phyloP scores from a whole-genome alignment of 37 sponge, comb jelly and placozoan species.

The Eunapius fragilis region DNA sequence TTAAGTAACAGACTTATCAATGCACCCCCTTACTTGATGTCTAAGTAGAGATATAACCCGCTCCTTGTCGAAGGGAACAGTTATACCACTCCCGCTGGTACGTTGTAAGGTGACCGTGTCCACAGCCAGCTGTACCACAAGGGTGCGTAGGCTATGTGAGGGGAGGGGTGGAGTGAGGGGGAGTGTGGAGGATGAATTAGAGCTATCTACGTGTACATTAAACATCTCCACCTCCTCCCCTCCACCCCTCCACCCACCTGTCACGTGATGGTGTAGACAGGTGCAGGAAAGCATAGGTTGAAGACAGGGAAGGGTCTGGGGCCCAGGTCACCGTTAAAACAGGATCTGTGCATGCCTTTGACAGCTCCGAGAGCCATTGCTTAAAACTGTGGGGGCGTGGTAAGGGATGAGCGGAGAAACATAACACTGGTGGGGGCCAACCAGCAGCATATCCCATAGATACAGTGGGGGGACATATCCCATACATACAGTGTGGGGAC shows the following conservation, averaged over 20 bases:
- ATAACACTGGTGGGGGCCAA: too few species aligned
- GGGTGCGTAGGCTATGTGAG: background rate
- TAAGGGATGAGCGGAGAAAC: background rate
- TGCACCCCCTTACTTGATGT: conserved; percentile 32
- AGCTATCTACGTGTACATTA: background rate
- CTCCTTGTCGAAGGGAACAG: conserved; percentile 45
- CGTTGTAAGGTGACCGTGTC: conserved; percentile 26
- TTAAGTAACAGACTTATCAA: background rate
- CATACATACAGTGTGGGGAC: too few species aligned
- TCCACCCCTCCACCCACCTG: too few species aligned
- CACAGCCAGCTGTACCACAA: conserved; percentile 1
- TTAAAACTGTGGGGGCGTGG: too few species aligned
- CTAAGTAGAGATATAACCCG: conserved; percentile 26
- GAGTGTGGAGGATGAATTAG: background rate
- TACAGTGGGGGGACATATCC: too few species aligned
- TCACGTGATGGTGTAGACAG: conserved; percentile 6
- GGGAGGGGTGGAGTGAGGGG: background rate
- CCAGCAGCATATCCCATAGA: too few species aligned
- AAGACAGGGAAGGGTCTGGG: conserved; percentile 32
- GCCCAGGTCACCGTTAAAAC: conserved; percentile 22
- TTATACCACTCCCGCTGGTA: conserved; percentile 3
- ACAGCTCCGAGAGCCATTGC: conserved; percentile 49
- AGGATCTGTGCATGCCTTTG: conserved; percentile 32
- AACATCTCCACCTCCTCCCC: too few species aligned
- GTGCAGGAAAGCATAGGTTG: conserved; percentile 10